Evolutionary conservation across 1,140 invertebrate species (phyloP).

Genomic region (Acromyrmex charruanus): DNA sequence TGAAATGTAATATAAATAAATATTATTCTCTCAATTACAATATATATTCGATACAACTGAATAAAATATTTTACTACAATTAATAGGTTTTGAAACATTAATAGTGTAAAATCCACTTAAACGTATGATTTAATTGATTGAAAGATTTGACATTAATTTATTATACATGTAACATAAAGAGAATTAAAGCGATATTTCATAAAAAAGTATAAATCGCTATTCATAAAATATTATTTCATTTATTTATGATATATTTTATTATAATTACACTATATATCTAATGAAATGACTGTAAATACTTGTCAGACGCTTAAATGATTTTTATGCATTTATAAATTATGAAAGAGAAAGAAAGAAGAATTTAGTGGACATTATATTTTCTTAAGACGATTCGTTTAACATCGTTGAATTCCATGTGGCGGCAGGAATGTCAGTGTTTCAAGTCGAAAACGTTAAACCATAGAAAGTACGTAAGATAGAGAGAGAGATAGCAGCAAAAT

Average conservation of each 20-base stretch:
- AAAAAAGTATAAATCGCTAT: not conserved
- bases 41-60: not conserved
- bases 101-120: not conserved
- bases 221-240: slow-evolving; percentile 3
- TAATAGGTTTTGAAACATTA: not conserved
- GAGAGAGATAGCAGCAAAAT: slow-evolving; percentile 54
- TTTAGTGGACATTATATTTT: slow-evolving; percentile 73
- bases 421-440: slow-evolving; percentile 70
- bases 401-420: slow-evolving; percentile 68
- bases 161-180: not conserved
- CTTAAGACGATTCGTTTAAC: slow-evolving; percentile 73
- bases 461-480: slow-evolving; percentile 4
- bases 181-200: not conserved
- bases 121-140: too few relatives aligned
- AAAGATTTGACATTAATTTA: not conserved
- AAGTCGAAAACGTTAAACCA: slow-evolving; percentile 66
- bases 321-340: slow-evolving; percentile 62
- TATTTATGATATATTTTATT: not conserved
- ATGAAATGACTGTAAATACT: slow-evolving; percentile 15
- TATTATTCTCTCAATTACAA: slow-evolving; percentile 9
- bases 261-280: not conserved
- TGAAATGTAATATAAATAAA: not conserved
- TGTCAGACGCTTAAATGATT: not conserved
- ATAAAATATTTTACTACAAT: not conserved
- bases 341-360: slow-evolving; percentile 55